Base-by-base conservation (phyloP, 2,888 invertebrate genomes). In the Muscina levida region DNA sequence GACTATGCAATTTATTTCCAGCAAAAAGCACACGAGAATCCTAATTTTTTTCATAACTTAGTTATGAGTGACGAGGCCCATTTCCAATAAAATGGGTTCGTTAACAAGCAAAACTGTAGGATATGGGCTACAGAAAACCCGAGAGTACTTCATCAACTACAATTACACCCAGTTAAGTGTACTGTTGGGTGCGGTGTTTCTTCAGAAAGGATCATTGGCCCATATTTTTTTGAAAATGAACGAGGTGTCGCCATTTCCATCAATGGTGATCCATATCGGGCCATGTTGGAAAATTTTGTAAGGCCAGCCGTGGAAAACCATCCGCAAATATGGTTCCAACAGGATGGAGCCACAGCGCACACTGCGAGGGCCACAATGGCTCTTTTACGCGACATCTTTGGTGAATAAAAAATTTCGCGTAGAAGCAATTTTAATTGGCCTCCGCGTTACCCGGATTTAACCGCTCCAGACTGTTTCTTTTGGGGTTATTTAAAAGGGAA, bases 401-500 rank as follows among this genome's bases (percentile, higher is more conserved):
- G 56, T 48, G 62, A 70, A 59, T 37, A 46, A 17, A 72, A 66
- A 44, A 77, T 77, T 77, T 77, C 77, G 56, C 26, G 48, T 31
- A 66, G 44, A 44, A 77, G 48, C 22, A 37, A 71, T 66, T 66
- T 77, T 56, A 57, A 57, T 66, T 76, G 70, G 56, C 19, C 62
- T 19, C 53, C 48, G 19, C 42, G 56, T 65, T 70, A 37, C 42
- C 31, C 24, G 51, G 51, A 46, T 59, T 67, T 75, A 59, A 48
- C 51, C 17, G 48, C 51, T 31, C 31, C 66, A 42, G 44, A 56
- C 48, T 56, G 13, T 56, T 70, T 72, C 22, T 39, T 72, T 59
- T 59, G 67, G 59, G 70, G n/a, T 26, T 74, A 51, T 78, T 68
- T 73, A 19, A 68, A 74, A 74, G 57, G 70, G 56, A 44, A n/a